phyloP scores from a whole-genome alignment of 1,140 invertebrate species.

The Telenomus remus region DNA sequence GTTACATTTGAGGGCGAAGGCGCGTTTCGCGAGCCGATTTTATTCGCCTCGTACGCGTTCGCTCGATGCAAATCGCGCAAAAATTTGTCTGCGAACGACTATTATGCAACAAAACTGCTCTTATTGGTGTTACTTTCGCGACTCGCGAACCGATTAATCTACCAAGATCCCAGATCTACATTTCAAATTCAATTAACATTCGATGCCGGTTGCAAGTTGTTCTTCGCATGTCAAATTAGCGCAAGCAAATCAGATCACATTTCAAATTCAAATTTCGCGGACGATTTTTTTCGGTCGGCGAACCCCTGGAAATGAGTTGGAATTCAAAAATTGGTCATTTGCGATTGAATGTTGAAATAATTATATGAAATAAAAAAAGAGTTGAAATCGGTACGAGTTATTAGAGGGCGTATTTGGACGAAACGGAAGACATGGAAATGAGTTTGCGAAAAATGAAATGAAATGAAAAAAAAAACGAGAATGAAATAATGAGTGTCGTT shows the following conservation, averaged over 20 bases:
- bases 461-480: constrained; percentile 4
- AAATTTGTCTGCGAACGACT: constrained; percentile 19
- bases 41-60: constrained; percentile 29
- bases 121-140: constrained; percentile 33
- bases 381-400: too few species aligned
- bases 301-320: too few species aligned
- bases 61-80: constrained; percentile 24
- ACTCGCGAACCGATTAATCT: constrained; percentile 21
- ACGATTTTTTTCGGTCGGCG: too few species aligned
- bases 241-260: background rate
- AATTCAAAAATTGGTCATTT: too few species aligned
- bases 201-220: too few species aligned
- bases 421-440: too few species aligned
- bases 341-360: too few species aligned
- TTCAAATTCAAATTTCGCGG: background rate
- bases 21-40: constrained; percentile 62
- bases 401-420: too few species aligned
- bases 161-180: background rate
- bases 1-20: constrained; percentile 26
- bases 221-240: too few species aligned
- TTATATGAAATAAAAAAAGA: too few species aligned
- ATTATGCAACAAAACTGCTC: constrained; percentile 28
- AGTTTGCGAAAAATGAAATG: too few species aligned
- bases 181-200: too few species aligned
- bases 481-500: constrained; percentile 53